Conservation (phyloP, 1,140 invertebrate genomes). For the Ylistrum balloti region DNA sequence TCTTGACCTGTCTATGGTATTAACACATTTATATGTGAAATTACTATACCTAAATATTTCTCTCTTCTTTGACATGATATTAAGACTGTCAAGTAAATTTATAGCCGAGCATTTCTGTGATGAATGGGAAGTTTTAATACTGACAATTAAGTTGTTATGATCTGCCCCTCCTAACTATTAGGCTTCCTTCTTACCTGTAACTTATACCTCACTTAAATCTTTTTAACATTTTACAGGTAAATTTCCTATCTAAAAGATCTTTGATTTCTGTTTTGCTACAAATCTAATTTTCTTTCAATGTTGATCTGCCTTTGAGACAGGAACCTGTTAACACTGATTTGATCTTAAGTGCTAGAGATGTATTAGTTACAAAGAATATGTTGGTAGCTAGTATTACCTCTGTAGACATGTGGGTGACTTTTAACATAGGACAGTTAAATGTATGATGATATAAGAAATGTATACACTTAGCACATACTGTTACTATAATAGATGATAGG, state of each 20-base stretch:
- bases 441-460: not conserved
- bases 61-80: too few relatives aligned
- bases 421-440: not conserved
- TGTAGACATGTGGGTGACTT: not conserved
- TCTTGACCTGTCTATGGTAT: too few relatives aligned
- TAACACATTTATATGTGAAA: too few relatives aligned
- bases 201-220: not conserved
- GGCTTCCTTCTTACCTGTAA: not conserved
- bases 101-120: not conserved
- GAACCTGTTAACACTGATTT: not conserved
- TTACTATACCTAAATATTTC: too few relatives aligned
- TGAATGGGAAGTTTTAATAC: not conserved
- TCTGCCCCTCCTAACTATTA: not conserved
- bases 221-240: conserved; percentile 4
- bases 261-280: conserved; percentile 14
- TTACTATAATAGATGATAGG: not conserved
- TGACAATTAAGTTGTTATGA: not conserved
- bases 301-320: not conserved
- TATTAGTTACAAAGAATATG: not conserved
- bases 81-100: not conserved
- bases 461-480: not conserved
- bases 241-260: not conserved
- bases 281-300: not conserved
- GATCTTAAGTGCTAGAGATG: not conserved
- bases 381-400: not conserved